Conservation (phyloP, 2,888 invertebrate species). For the Pterobdella sp. region DNA sequence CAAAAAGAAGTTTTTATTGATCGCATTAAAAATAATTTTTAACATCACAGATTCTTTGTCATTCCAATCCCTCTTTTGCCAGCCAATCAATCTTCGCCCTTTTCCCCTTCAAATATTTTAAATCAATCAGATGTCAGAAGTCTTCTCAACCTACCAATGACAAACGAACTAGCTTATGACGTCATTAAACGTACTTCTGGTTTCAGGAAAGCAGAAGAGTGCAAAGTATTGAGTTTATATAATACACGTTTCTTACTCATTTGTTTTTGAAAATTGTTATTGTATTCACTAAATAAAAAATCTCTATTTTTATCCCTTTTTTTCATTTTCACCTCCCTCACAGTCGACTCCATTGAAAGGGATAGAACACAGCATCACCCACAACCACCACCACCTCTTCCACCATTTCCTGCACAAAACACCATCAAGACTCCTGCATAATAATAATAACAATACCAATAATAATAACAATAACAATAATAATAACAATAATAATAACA, state of each 20-base stretch:
- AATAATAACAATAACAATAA: not conserved
- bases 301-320: too few species aligned
- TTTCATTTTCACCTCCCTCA: not conserved
- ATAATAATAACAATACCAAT: not conserved
- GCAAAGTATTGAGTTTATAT: not conserved
- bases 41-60: not conserved
- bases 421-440: not conserved
- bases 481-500: not conserved
- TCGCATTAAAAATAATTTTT: not conserved
- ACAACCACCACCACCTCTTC: not conserved
- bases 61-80: not conserved
- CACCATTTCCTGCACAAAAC: not conserved
- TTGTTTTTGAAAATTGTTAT: too few species aligned
- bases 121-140: not conserved
- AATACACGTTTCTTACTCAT: too few species aligned
- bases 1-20: not conserved
- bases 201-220: conserved; percentile 11
- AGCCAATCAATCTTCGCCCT: not conserved
- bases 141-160: conserved; percentile 5
- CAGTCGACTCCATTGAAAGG: not conserved
- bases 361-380: not conserved
- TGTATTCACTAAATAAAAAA: too few species aligned
- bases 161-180: not conserved
- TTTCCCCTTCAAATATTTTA: not conserved
- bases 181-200: not conserved